phyloP scores from a whole-genome alignment of 2,797 vertebrate genomes.

The Poeciliopsis gracilis region DNA sequence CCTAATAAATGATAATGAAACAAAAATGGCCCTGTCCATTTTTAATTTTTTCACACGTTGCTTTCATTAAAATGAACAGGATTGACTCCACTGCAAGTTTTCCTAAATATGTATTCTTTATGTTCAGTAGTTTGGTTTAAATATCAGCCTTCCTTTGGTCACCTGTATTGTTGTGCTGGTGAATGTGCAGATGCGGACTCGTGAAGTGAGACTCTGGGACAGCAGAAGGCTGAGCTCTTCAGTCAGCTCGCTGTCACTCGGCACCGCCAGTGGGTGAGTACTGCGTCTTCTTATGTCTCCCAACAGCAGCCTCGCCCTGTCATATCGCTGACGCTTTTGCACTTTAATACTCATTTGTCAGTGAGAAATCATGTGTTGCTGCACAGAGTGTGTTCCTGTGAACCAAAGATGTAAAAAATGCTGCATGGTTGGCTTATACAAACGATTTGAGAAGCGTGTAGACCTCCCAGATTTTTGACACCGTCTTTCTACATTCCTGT shows the following conservation, averaged over 20 bases:
- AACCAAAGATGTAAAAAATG: slow-evolving; percentile 8
- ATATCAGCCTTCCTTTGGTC: not conserved
- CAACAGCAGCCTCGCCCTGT: not conserved
- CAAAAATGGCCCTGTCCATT: not conserved
- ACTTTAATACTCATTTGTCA: slow-evolving; percentile 15
- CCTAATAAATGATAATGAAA: not conserved
- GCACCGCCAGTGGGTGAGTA: slow-evolving; percentile 89
- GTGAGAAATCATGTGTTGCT: slow-evolving; percentile 11
- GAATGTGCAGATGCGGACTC: slow-evolving; percentile 84
- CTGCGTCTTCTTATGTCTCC: slow-evolving; percentile 5
- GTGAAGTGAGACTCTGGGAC: slow-evolving; percentile 94
- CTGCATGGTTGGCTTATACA: slow-evolving; percentile 17
- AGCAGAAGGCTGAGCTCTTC: slow-evolving; percentile 82
- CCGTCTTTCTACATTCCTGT: slow-evolving; percentile 58
- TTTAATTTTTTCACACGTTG: not conserved
- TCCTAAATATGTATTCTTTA: not conserved
- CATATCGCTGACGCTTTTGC: slow-evolving; percentile 8
- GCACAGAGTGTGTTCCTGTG: slow-evolving; percentile 34
- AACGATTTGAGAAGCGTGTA: slow-evolving; percentile 5
- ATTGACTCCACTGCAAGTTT: not conserved
- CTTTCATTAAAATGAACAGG: not conserved
- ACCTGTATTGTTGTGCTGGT: not conserved
- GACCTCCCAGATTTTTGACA: slow-evolving; percentile 57
- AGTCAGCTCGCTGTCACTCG: slow-evolving; percentile 78
- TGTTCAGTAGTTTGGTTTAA: not conserved